phyloP scores from a whole-genome alignment of 2,797 vertebrate genomes.

The Brachyrhaphis roseni region DNA sequence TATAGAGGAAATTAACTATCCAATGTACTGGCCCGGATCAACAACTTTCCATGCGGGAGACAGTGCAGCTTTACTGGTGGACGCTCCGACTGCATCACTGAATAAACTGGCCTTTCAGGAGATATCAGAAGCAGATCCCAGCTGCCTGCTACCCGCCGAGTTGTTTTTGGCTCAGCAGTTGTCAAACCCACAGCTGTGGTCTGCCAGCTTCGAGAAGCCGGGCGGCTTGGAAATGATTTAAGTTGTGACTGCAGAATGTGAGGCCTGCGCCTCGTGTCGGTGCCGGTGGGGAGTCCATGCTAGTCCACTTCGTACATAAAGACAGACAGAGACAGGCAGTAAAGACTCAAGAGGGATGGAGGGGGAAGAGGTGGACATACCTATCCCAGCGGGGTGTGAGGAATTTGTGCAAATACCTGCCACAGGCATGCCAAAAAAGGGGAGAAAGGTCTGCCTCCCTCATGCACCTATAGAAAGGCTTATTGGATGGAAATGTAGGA shows the following conservation, averaged over 20 bases:
- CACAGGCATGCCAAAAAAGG: slow-evolving; percentile 83
- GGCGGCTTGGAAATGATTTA: slow-evolving; percentile 69
- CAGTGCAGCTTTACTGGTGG: slow-evolving; percentile 53
- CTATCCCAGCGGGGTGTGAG: slow-evolving; percentile 86
- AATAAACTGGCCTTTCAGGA: slow-evolving; percentile 67
- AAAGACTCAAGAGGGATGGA: slow-evolving; percentile 66
- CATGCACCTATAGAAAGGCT: slow-evolving; percentile 50
- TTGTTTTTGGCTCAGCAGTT: slow-evolving; percentile 70
- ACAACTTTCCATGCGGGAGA: slow-evolving; percentile 72
- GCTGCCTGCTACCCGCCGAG: slow-evolving; percentile 65
- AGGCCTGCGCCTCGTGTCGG: slow-evolving; percentile 37
- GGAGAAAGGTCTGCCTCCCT: slow-evolving; percentile 42
- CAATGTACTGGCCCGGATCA: slow-evolving; percentile 52
- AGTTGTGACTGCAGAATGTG: slow-evolving; percentile 61
- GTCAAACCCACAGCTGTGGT: slow-evolving; percentile 64
- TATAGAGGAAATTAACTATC: slow-evolving; percentile 68
- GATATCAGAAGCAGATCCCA: slow-evolving; percentile 69
- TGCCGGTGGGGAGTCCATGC: slow-evolving; percentile 49
- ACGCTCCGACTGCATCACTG: slow-evolving; percentile 50
- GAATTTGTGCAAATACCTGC: slow-evolving; percentile 89
- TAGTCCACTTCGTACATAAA: slow-evolving; percentile 62
- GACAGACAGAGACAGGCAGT: slow-evolving; percentile 82
- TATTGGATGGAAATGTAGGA: slow-evolving; percentile 36
- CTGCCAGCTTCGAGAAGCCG: slow-evolving; percentile 65
- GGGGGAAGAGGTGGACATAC: slow-evolving; percentile 74